phyloP scores from a whole-genome alignment of 1,140 invertebrate genomes.

The Muscidifurax raptorellus region DNA sequence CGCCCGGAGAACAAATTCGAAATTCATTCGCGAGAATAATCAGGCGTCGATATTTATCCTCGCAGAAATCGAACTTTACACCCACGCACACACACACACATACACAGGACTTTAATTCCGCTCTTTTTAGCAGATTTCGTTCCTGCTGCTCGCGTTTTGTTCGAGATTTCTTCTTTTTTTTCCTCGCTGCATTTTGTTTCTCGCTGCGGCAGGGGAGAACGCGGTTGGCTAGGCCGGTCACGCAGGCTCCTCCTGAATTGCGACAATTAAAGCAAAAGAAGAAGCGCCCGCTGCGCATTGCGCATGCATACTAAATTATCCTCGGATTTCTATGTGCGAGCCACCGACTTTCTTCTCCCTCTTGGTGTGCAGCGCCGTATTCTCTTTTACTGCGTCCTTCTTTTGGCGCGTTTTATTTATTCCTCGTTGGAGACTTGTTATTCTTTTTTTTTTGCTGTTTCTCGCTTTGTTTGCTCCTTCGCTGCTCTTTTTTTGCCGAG shows the following conservation, averaged over 20 bases:
- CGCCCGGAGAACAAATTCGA: not conserved
- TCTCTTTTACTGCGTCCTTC: not conserved
- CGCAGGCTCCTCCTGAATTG: conserved; percentile 55
- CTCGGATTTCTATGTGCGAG: conserved; percentile 28
- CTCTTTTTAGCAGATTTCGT: conserved; percentile 27
- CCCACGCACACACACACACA: not conserved
- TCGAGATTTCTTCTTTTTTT: conserved; percentile 1
- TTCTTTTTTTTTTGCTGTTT: not conserved
- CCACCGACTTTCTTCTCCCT: conserved; percentile 8
- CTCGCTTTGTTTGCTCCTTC: not conserved
- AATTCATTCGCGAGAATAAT: not conserved
- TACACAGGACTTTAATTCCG: conserved; percentile 5
- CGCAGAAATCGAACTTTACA: not conserved
- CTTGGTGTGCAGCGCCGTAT: not conserved
- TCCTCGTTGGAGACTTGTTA: not conserved
- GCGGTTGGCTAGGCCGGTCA: conserved; percentile 56
- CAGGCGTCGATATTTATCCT: not conserved
- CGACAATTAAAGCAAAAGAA: conserved; percentile 59
- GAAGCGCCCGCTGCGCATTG: conserved; percentile 32
- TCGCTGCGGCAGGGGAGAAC: not conserved
- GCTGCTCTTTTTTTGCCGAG: not conserved
- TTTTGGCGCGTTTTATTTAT: not conserved
- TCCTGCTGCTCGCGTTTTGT: not conserved
- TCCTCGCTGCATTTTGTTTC: conserved; percentile 6
- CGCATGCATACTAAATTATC: conserved; percentile 47